Base-by-base conservation (phyloP, 2,797 vertebrate species). In the Perodicticus potto region DNA sequence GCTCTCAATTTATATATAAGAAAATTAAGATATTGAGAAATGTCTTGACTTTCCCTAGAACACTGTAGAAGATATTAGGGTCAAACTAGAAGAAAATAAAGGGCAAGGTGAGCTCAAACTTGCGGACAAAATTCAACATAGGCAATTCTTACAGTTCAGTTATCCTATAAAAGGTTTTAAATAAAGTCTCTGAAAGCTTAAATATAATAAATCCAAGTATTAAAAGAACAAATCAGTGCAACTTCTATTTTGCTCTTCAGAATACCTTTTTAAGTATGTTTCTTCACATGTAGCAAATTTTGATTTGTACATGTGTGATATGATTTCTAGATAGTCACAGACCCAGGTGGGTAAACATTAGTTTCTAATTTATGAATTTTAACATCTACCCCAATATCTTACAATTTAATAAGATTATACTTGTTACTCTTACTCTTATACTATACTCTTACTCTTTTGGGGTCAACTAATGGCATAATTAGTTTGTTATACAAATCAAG, bases 301-400 rank as follows among this genome's bases (percentile, higher is more conserved):
- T 70, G 16, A 17, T 65, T 4, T n/a, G 11, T 72, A 9, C 76
- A 4, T 65, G 7, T 61, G 5, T 82, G 20, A 25, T 49, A 23
- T 61, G 23, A 34, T 63, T 61, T 53, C 4, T 32, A 81, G 27
- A 94, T 55, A 4, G 53, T 59, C 27, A 76, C 1, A 70, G 25
- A 1, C 8, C 12, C 12, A 69, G 17, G 5, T 73, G 34, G 72
- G 17, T 14, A 73, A 59, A 73, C 11, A 88, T 77, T 74, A 93
- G 70, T 0, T 78, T 84, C 25, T 74, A 84, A 74, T 72, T 34
- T 91, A 89, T 37, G 96, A 91, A 77, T 92, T 45, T 85, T 20
- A 94, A 29, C 59, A 82, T 70, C 2, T 74, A 7, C 78, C 55
- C 22, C 70, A 74, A 83, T 59, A 74, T 80, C 13, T 91, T n/a